phyloP scores from a whole-genome alignment of 2,113 vertebrate genomes.

The Menidia beryllina region DNA sequence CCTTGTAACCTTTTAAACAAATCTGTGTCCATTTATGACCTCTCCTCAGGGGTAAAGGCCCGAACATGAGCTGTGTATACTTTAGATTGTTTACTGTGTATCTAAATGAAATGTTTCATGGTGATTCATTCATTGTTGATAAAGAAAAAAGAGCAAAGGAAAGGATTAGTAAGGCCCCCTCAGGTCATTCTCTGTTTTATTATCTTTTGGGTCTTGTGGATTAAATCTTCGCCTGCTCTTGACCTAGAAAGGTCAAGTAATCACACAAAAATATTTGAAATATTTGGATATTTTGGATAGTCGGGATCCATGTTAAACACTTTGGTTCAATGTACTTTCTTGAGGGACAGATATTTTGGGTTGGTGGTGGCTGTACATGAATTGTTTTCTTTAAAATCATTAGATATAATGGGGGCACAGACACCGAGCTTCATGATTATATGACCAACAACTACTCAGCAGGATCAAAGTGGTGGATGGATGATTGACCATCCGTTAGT shows the following conservation, averaged over 20 bases:
- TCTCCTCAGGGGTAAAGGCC: no score
- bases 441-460: slow-evolving; percentile 14
- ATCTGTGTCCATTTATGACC: neutral
- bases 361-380: neutral
- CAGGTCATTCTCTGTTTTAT: no score
- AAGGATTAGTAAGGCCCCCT: no score
- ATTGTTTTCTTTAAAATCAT: neutral
- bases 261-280: neutral
- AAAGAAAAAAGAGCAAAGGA: no score
- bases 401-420: neutral
- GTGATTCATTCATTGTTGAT: no score
- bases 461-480: slow-evolving; percentile 30
- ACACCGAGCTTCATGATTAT: slow-evolving; percentile 18
- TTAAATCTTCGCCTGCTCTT: neutral
- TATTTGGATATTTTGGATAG: neutral
- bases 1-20: neutral
- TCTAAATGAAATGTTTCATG: no score
- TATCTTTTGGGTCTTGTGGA: neutral
- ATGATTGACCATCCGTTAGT: slow-evolving; percentile 30
- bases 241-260: neutral
- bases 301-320: neutral
- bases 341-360: neutral
- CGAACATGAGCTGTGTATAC: no score
- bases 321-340: neutral
- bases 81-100: no score